phyloP scores from a whole-genome alignment of 2,888 invertebrate species.

The Nemoura dubitans region DNA sequence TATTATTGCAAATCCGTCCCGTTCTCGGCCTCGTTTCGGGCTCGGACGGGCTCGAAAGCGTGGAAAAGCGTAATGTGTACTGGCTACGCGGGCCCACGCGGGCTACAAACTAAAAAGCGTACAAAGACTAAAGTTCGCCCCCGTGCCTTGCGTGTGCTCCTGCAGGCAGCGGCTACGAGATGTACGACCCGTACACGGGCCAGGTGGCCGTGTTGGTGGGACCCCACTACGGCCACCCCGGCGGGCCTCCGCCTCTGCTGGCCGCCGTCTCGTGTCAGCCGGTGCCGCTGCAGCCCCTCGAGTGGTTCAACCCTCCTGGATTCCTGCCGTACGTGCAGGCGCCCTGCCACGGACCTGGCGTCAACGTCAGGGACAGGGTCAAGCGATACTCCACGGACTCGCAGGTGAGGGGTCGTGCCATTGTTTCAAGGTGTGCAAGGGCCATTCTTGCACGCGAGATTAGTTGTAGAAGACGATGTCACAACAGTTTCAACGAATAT shows the following conservation, averaged over 20 bases:
- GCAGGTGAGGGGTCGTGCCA: constrained; percentile 55
- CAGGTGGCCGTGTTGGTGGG: constrained; percentile 58
- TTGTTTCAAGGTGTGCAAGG: too few relatives aligned
- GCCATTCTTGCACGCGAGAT: too few relatives aligned
- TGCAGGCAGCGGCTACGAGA: constrained; percentile 54
- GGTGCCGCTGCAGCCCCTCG: constrained; percentile 61
- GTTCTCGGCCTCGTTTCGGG: too few relatives aligned
- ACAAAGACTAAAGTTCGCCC: background rate
- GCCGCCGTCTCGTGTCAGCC: constrained; percentile 61
- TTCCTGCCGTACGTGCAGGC: constrained; percentile 53
- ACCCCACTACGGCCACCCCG: constrained; percentile 56
- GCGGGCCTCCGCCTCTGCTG: constrained; percentile 55
- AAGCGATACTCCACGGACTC: constrained; percentile 56
- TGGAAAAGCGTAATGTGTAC: too few relatives aligned
- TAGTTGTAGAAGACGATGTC: too few relatives aligned
- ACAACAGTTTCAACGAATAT: too few relatives aligned
- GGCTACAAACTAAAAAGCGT: too few relatives aligned
- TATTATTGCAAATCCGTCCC: too few relatives aligned
- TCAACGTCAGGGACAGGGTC: constrained; percentile 53
- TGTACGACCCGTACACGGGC: constrained; percentile 57
- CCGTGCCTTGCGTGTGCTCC: background rate
- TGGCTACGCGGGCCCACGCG: too few relatives aligned
- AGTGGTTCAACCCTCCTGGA: constrained; percentile 61
- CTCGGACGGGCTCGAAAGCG: too few relatives aligned
- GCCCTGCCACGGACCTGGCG: constrained; percentile 55